Evolutionary conservation across 1,140 invertebrate species (phyloP).

Genomic region (Cyclargus thomasi): DNA sequence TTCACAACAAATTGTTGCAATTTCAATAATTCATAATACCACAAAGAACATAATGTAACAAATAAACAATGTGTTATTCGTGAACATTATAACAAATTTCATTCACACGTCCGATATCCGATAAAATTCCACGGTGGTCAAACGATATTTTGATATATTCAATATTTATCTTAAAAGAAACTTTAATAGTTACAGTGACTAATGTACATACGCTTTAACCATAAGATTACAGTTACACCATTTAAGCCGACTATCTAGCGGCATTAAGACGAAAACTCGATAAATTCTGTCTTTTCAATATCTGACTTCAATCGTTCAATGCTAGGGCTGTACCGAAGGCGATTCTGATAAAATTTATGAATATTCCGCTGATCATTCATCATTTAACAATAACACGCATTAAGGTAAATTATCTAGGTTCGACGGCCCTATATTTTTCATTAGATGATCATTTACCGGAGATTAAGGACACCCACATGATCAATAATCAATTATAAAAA

Average conservation of each 20-base stretch:
- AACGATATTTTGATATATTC: slow-evolving; percentile 14
- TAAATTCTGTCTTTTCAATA: slow-evolving; percentile 65
- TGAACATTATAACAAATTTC: neutral
- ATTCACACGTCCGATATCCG: neutral
- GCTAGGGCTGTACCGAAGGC: slow-evolving; percentile 24
- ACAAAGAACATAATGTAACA: slow-evolving; percentile 1
- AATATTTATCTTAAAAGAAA: slow-evolving; percentile 21
- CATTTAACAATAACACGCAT: neutral
- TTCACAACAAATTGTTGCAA: neutral
- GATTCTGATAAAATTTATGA: slow-evolving; percentile 1
- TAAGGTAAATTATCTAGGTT: neutral
- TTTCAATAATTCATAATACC: slow-evolving; percentile 1
- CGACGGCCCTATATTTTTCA: slow-evolving; percentile 30
- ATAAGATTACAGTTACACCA: slow-evolving; percentile 52
- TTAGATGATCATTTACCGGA: slow-evolving; percentile 53
- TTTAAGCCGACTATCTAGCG: slow-evolving; percentile 53
- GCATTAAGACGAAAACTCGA: slow-evolving; percentile 53
- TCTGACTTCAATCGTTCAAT: slow-evolving; percentile 53
- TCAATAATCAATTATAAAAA: slow-evolving; percentile 73
- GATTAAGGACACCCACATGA: slow-evolving; percentile 70
- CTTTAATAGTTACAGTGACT: slow-evolving; percentile 39
- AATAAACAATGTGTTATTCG: neutral
- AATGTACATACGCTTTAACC: slow-evolving; percentile 47
- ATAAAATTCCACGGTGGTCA: neutral
- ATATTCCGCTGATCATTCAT: neutral